A percentile compares a stretch with the other conserved stretches of the same genome.
These are phyloP conservation scores for Bergia puertoricense DNA, from an alignment of 92 coral and sea anemone genomes.

Conservation along the genomic window DNA sequence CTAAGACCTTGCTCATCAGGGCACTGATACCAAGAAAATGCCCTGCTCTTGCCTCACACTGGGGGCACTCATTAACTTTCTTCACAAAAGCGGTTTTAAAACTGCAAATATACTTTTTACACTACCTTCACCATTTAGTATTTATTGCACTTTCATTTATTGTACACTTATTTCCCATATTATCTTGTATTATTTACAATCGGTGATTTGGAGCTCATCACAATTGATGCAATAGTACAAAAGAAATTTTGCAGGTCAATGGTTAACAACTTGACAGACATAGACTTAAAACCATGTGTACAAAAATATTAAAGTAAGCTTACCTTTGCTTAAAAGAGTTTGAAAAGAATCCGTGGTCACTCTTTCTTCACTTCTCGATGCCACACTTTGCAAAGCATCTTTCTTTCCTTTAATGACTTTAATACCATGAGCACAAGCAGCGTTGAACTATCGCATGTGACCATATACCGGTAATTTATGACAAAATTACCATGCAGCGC, in stretches of 20 bases:
- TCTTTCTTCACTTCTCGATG: too few species aligned
- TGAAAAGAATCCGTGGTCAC: too few species aligned
- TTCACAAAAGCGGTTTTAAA: background rate
- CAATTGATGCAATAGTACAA: background rate
- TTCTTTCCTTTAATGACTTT: background rate
- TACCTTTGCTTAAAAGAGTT: too few species aligned
- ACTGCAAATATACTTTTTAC: conserved; percentile 5
- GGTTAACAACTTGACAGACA: background rate
- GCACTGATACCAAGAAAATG: background rate
- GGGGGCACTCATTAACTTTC: background rate
- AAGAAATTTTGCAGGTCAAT: background rate
- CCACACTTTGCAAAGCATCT: background rate
- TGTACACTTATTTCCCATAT: background rate
- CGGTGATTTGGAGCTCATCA: background rate
- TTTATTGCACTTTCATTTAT: background rate
- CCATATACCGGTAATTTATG: background rate
- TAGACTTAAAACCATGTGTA: background rate
- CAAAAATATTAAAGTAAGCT: background rate
- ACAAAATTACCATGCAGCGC: too few species aligned
- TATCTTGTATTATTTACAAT: background rate
- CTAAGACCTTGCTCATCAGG: too few species aligned
- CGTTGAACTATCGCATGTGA: conserved; percentile 2
- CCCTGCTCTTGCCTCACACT: conserved; percentile 5
- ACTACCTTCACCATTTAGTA: background rate
- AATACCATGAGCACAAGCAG: background rate